Conservation (phyloP, 2,797 vertebrate species). For the Pteronotus mesoamericanus region DNA sequence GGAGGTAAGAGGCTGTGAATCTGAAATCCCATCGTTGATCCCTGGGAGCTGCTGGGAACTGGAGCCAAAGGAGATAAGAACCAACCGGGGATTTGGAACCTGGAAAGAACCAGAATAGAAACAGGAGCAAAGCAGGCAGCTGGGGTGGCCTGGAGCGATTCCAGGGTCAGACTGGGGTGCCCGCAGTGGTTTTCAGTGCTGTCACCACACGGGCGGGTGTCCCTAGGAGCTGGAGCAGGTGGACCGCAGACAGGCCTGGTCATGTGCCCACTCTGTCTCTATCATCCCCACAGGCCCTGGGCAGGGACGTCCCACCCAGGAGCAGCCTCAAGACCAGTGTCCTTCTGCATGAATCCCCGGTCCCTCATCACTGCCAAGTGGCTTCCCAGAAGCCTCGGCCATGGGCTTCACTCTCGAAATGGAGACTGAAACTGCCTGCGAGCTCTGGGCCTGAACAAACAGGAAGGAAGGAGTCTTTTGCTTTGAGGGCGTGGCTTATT, state of each 20-base stretch:
- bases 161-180: neutral
- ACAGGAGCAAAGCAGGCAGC: neutral
- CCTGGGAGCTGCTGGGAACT: neutral
- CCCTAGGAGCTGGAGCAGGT: neutral
- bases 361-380: neutral
- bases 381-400: neutral
- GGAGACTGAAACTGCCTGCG: neutral
- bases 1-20: neutral
- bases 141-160: no score
- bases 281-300: neutral
- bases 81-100: neutral
- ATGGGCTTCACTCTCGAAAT: neutral
- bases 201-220: neutral
- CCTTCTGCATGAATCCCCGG: neutral
- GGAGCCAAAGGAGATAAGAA: neutral
- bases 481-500: neutral
- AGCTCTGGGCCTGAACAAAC: neutral
- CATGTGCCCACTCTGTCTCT: accelerated
- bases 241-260: no score
- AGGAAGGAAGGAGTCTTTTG: neutral
- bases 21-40: neutral
- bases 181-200: neutral
- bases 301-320: neutral
- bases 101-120: neutral
- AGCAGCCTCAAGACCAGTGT: neutral